Evolutionary conservation across 2,888 invertebrate species (phyloP), one percentile per base, ranked within the genome.

Genomic region (Athalia rosae): DNA sequence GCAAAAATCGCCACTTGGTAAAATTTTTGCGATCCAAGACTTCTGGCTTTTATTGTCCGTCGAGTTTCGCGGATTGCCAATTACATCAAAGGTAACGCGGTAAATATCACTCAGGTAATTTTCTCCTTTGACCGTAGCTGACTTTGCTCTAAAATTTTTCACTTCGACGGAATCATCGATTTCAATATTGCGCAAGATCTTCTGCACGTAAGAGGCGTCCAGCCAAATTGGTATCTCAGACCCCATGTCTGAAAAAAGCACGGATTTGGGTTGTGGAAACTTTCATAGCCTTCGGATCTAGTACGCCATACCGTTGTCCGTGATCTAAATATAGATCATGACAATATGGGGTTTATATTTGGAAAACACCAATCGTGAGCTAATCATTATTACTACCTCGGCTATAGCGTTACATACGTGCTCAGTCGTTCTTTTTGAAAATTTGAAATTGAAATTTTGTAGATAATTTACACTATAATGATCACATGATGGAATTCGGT

Each of bases 41-140:
- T 7, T 71, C 47, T 56, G 56, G 56, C 58, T 71, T 45, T 56
- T 45, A 13, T 58, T 13, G 56, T 43, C 43, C 9, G 28, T 28
- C 5, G 76, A 15, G 71, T 77, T 3, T 71, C 81, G 13, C 79
- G 78, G 0, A 76, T 71, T 4, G 78, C 81, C 0, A 80, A 77
- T 67, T 82, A 86, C 59, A 88, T 85, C 7, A 84, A 78, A 43
- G 28, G 8, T 76, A 5, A 81, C 79, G 3, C 89, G 87, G 45
- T 85, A 71, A 87, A 90, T 88, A 13, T 88, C 87, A 79, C 89
- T 89, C 7, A 87, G 84, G 62, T 90, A 90, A 84, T 90, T 89
- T 79, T 90, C 89, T 64, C 89, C 89, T 79, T 87, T 86, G 58
- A 64, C 81, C 3, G 89, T 89, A 0, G 89, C 89, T 3, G 88